phyloP scores from a whole-genome alignment of 2,797 vertebrate species.

The Pteropus rufus region DNA sequence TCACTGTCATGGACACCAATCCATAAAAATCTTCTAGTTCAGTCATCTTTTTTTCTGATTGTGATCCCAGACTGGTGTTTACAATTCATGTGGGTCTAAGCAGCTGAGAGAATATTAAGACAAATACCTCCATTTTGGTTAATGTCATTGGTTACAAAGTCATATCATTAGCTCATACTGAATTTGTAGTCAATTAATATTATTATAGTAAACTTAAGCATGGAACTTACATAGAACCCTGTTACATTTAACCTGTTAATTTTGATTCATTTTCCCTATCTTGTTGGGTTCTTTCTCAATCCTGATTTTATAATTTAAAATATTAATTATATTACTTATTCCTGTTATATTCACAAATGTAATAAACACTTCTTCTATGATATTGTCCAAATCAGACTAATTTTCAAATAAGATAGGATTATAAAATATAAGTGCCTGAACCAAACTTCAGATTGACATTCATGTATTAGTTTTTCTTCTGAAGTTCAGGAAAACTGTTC shows the following conservation, averaged over 20 bases:
- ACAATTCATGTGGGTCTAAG: not conserved
- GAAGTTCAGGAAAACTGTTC: not conserved
- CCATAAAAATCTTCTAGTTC: not conserved
- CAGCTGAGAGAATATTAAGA: not conserved
- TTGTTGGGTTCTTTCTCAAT: not conserved
- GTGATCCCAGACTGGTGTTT: not conserved
- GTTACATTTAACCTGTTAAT: not conserved
- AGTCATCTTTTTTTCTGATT: not conserved
- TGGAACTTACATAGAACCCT: not conserved
- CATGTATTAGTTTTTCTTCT: not conserved
- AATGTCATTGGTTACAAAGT: not conserved
- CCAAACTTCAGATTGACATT: not conserved
- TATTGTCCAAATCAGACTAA: not conserved
- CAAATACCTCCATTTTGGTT: not conserved
- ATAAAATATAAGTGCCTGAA: not conserved
- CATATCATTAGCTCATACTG: not conserved
- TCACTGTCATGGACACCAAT: not conserved
- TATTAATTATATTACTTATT: not conserved
- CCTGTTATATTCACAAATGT: not conserved
- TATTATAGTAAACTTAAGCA: not conserved
- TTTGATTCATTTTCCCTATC: not conserved
- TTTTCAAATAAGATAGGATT: not conserved
- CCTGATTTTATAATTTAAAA: not conserved
- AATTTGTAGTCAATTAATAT: not conserved
- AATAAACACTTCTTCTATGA: not conserved